Evolutionary conservation across 2,113 vertebrate species (phyloP).

Genomic region (Terrapene triunguis): DNA sequence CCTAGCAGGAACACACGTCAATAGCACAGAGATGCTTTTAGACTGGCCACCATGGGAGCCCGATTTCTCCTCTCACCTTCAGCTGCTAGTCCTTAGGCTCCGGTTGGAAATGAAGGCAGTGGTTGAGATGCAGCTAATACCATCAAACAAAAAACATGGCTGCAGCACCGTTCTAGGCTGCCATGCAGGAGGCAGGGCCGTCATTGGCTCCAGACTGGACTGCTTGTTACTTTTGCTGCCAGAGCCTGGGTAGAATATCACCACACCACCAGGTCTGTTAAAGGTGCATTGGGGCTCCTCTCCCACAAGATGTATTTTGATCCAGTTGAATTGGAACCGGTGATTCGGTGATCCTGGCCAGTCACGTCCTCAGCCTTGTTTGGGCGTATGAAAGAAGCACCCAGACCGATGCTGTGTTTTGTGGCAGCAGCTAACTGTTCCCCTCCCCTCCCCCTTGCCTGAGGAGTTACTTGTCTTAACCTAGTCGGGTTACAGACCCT

Average conservation of each 20-base stretch:
- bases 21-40: neutral
- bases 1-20: neutral
- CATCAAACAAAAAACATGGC: neutral
- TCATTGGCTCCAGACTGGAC: neutral
- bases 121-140: neutral
- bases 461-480: neutral
- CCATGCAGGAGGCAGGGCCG: rapidly evolving
- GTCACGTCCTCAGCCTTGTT: neutral
- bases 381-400: neutral
- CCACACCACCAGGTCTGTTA: neutral
- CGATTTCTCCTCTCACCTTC: neutral
- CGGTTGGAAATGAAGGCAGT: neutral
- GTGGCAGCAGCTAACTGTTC: neutral
- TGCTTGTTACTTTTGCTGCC: rapidly evolving
- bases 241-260: neutral
- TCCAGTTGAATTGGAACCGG: neutral
- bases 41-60: neutral
- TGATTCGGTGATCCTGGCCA: neutral
- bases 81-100: neutral
- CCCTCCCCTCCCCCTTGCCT: neutral
- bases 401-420: neutral
- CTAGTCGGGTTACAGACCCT: neutral
- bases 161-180: neutral
- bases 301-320: neutral
- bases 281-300: neutral